These are phyloP conservation scores for Okamejei kenojei DNA, from an alignment of 2,797 vertebrate genomes.

Conservation along the genomic window DNA sequence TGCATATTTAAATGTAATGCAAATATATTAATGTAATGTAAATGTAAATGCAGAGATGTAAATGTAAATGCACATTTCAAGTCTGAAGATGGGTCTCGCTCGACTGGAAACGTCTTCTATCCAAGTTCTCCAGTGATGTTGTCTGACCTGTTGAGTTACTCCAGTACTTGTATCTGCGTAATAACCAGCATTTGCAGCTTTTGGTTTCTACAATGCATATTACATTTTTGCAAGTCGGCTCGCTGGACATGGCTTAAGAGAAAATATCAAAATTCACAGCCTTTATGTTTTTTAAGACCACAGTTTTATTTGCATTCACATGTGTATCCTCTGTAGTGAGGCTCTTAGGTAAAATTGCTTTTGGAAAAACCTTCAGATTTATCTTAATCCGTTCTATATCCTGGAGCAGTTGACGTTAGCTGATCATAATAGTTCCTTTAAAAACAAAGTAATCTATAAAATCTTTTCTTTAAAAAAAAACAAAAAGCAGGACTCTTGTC, in stretches of 20 bases:
- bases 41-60: too few species aligned
- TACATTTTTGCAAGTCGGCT: neutral
- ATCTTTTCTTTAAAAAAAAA: constrained; percentile 31
- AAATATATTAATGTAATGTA: too few species aligned
- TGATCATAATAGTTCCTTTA: constrained; percentile 34
- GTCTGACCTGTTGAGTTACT: too few species aligned
- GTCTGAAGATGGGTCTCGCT: too few species aligned
- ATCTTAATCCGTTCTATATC: constrained; percentile 33
- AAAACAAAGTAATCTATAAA: constrained; percentile 38
- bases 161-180: too few species aligned
- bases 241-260: too few species aligned
- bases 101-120: too few species aligned
- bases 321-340: constrained; percentile 30
- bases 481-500: constrained; percentile 26
- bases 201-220: too few species aligned
- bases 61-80: too few species aligned
- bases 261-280: constrained; percentile 20
- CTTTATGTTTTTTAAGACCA: constrained; percentile 31
- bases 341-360: constrained; percentile 32
- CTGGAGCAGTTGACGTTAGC: constrained; percentile 38
- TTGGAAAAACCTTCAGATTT: constrained; percentile 32
- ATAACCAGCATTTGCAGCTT: too few species aligned
- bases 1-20: too few species aligned
- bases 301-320: constrained; percentile 38
- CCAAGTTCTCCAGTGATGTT: too few species aligned